Evolutionary conservation across 2,113 vertebrate species (phyloP), one percentile per base, ranked within the genome.

Genomic region (Brevimyrus niger): DNA sequence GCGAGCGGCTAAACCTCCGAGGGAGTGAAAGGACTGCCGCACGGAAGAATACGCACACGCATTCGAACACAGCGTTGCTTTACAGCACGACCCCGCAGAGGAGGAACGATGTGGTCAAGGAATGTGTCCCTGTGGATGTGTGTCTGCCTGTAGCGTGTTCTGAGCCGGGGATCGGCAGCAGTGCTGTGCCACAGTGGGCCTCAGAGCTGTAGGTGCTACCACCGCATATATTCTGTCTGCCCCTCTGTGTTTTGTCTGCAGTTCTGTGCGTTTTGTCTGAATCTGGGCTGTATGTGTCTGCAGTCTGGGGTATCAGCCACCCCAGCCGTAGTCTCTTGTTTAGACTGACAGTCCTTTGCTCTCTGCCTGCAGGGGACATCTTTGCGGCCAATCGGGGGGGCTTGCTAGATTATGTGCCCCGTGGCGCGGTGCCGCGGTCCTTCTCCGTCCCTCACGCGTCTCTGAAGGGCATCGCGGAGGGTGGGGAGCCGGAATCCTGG

Each of bases 381-480:
- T 35, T 21, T 0, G 42, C 84, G 46, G 0, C 73, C 15, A 89
- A 90, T 17, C 88, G 90, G 86, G 93, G 92, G 90, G 83, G 94
- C 92, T 88, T 94, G 88, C 89, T 94, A 94, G 51, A 88, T 48
- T 53, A 44, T 46, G 88, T 91, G 95, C 10, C 93, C 93, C 21
- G 91, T 13, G 10, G 90, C 55, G 88, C 94, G 1, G 92, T 98
- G 9, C 96, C 97, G 0, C 96, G 97, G 21, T 98, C 97, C 15
- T 97, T 96, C 92, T 98, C 97, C 0, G 96, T 96, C 27, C 93
- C 94, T 13, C 96, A 97, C 91, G 94, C 97, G 0, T 94, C 94
- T 50, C 92, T 96, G 69, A 96, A 97, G 90, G 95, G 94, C 73
- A 94, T 96, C 3, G 91, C 93, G 0, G 96, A 94, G 31, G 90